phyloP scores from a whole-genome alignment of 2,888 invertebrate species.

The Pardosa pseudoannulata region DNA sequence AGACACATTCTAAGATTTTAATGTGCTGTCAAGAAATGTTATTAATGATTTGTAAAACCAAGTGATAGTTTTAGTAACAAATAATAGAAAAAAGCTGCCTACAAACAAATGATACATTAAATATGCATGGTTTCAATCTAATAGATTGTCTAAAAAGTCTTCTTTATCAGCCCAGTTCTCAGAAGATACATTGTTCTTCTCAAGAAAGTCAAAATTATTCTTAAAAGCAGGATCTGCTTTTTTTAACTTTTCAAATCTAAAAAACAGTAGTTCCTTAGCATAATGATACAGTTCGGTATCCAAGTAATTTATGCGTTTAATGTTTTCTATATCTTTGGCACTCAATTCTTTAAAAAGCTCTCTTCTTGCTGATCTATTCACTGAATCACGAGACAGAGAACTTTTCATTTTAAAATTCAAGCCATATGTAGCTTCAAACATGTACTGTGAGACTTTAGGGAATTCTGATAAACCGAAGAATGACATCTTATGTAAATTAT shows the following conservation, averaged over 20 bases:
- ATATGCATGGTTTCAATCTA: too few relatives aligned
- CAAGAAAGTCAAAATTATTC: constrained; percentile 81
- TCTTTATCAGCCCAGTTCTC: constrained; percentile 72
- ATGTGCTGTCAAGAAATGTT: too few relatives aligned
- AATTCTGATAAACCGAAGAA: constrained; percentile 96
- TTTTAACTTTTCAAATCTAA: constrained; percentile 85
- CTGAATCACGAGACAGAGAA: constrained; percentile 93
- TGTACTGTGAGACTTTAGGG: constrained; percentile 82
- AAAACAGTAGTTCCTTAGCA: constrained; percentile 88
- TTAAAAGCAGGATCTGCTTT: constrained; percentile 88
- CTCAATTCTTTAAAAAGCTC: constrained; percentile 57
- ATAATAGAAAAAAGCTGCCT: too few relatives aligned
- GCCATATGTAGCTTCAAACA: constrained; percentile 97
- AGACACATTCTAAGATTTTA: too few relatives aligned
- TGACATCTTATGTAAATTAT: constrained; percentile 94
- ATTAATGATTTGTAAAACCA: too few relatives aligned
- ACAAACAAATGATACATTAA: too few relatives aligned
- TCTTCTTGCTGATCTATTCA: constrained; percentile 79
- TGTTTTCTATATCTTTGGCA: constrained; percentile 83
- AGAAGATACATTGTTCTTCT: constrained; percentile 49
- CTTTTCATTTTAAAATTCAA: constrained; percentile 86
- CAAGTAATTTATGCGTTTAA: constrained; percentile 88
- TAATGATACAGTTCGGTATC: constrained; percentile 95
- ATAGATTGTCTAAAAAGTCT: constrained; percentile 67
- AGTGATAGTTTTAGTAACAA: too few relatives aligned